Evolutionary conservation across 2,113 vertebrate species (phyloP), one percentile per base, ranked within the genome.

Genomic region (Montifringilla adamsi): DNA sequence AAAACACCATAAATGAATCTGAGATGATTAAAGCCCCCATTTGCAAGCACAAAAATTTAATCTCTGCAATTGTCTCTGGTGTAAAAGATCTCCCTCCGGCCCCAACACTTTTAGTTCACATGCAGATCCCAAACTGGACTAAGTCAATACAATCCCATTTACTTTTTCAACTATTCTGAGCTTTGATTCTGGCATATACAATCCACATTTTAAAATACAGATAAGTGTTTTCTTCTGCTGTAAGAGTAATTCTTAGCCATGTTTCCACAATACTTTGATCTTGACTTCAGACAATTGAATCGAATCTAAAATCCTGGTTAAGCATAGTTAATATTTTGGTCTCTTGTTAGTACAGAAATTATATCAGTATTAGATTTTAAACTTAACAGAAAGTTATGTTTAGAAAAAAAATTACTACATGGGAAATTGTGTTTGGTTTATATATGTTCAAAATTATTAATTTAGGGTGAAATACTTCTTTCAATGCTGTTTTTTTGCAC

Each of bases 61-160:
- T 91, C 93, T 97, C 96, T 97, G 89, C 63, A 79, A 59, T 93
- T 89, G 77, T 87, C 39, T 28, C 37, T 70, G 39, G 26, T 95
- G 69, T 44, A 80, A 91, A 87, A 2, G n/a, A 80, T 84, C 33
- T 63, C 50, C 35, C 39, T 20, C 58, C 0, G 0, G 1, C 31
- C 59, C 63, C 8, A 60, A 26, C 66, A 59, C 62, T 94, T 94
- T 96, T 72, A 87, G 67, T 81, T 95, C 60, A 17, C 39, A 84
- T 46, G 62, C 7, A 30, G 53, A 59, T 58, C 28, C 39, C 4
- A 5, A 60, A 72, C 30, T 44, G 27, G 5, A 0, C 1, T 53
- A 69, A 67, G 33, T 69, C 64, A 58, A 7, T 50, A 70, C 13
- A 83, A 30, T 37, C 12, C 15, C 27, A 18, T 35, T 70, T 37